Evolutionary conservation across 1,140 invertebrate species (phyloP), one percentile per base, ranked within the genome.

Genomic region (Orussus abietinus): DNA sequence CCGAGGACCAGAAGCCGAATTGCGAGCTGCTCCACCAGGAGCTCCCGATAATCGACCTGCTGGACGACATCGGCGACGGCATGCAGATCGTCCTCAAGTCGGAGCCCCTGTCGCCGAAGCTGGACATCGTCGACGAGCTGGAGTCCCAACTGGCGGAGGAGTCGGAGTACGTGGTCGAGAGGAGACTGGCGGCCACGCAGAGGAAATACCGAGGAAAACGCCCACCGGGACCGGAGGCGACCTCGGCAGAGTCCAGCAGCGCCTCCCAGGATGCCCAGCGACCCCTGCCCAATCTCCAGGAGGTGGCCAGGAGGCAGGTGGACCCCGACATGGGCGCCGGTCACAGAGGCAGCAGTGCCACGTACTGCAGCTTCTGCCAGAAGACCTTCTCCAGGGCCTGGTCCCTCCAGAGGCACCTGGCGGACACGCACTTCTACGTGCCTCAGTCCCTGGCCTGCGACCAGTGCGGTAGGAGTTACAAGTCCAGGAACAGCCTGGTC

Each of bases 381-480:
- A 78, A 77, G 51, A 72, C 62, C 14, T 75, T 77, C 47, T 75
- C 74, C 0, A 63, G 75, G 5, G 68, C 72, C 5, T 77, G 75
- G 75, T 76, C 74, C 18, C 52, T 77, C 3, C 74, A 77, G 51
- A 68, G 76, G 37, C 77, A 77, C 45, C 59, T 77, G 49, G 66
- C 75, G 11, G 76, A 78, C 51, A 75, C 74, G 15, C 75, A 77
- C 42, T 75, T 70, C 47, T 75, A 74, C 51, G 65, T 74, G 37
- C 72, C 72, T n/a, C 69, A 75, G 39, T 72, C 71, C 31, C 53
- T 75, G 12, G 61, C 68, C 4, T 77, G 75, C 42, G 70, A 77
- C 38, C 57, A 72, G 10, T 77, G 76, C 53, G 71, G 75, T 22
- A 59, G 73, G 21, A 69, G 59, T 37, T 78, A 77, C 59, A 75